phyloP scores from a whole-genome alignment of 2,797 vertebrate genomes.

The Threskiornis aethiopicus region DNA sequence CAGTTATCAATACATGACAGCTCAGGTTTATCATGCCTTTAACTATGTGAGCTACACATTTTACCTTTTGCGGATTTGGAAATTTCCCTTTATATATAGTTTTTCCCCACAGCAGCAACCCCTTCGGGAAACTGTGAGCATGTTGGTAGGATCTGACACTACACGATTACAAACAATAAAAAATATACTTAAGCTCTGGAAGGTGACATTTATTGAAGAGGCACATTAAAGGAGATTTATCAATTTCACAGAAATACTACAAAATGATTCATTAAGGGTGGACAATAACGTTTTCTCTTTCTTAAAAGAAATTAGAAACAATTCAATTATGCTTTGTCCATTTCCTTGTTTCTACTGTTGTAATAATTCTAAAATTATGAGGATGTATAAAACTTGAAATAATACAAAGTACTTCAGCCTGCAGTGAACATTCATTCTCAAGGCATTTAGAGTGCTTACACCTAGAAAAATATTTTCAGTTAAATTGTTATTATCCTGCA shows the following conservation, averaged over 20 bases:
- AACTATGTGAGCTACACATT: neutral
- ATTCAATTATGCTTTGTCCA: neutral
- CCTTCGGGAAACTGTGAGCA: neutral
- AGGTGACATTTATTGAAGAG: slow-evolving; percentile 28
- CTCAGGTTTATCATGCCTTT: slow-evolving; percentile 12
- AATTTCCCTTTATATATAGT: slow-evolving; percentile 2
- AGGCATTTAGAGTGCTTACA: neutral
- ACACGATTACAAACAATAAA: neutral
- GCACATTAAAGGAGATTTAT: slow-evolving; percentile 12
- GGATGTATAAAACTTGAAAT: neutral
- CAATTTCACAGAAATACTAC: neutral
- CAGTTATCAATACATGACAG: slow-evolving; percentile 65
- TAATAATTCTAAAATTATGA: neutral
- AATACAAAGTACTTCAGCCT: neutral
- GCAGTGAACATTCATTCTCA: neutral
- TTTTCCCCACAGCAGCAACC: neutral
- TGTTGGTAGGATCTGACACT: neutral
- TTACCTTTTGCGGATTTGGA: slow-evolving; percentile 15
- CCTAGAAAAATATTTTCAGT: neutral
- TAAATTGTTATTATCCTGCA: neutral
- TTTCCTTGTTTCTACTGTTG: neutral
- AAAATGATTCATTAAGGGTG: neutral
- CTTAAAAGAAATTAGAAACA: neutral
- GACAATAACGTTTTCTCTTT: neutral
- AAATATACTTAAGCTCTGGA: neutral